These are phyloP conservation scores for Brachyhypopomus gauderio DNA, from an alignment of 2,113 vertebrate genomes.

Conservation along the genomic window DNA sequence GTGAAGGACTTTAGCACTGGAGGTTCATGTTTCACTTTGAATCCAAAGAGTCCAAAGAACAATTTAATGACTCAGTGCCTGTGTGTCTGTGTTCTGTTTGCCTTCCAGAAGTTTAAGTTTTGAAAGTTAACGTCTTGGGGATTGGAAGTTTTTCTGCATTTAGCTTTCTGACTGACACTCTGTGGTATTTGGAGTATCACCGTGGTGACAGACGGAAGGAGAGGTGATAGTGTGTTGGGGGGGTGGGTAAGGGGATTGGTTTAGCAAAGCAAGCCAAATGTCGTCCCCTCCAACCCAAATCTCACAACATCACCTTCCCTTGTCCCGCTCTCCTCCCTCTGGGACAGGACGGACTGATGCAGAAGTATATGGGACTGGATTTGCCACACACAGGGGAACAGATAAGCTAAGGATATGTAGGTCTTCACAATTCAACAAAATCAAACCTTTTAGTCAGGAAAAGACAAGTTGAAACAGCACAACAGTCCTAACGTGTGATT, in stretches of 20 bases:
- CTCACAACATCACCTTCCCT: slow-evolving; percentile 1
- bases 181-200: not conserved
- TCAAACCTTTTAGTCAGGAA: no score
- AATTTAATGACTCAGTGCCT: not conserved
- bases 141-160: not conserved
- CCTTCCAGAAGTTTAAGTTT: not conserved
- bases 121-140: not conserved
- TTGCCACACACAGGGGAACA: no score
- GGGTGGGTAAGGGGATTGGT: not conserved
- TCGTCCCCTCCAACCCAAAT: slow-evolving; percentile 18
- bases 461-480: no score
- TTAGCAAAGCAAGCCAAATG: not conserved
- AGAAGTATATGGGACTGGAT: no score
- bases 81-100: not conserved
- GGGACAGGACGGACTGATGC: no score
- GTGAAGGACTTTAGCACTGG: no score
- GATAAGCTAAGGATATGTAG: no score
- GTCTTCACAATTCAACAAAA: no score
- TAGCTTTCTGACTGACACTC: not conserved
- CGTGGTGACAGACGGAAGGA: not conserved
- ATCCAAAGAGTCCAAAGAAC: no score
- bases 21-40: no score
- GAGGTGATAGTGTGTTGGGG: not conserved
- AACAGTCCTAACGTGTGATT: no score
- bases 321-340: not conserved